Evolutionary conservation across 2,888 invertebrate species (phyloP).

Genomic region (Sussaba pulchella): DNA sequence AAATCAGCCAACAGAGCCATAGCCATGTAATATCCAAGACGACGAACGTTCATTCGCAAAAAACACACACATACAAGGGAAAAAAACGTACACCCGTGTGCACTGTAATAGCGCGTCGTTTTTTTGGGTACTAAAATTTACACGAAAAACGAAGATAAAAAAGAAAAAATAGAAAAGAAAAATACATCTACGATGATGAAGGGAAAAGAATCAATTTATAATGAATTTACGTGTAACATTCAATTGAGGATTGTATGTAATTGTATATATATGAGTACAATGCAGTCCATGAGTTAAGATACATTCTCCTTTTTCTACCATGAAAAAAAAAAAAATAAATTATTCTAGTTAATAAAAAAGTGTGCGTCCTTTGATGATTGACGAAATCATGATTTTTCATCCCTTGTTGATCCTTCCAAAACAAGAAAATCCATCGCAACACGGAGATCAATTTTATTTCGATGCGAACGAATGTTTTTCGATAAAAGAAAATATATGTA

Average conservation of each 20-base stretch:
- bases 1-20: constrained; percentile 50
- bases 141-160: constrained; percentile 24
- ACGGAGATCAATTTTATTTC: neutral
- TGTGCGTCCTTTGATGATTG: constrained; percentile 66
- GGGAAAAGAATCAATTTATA: constrained; percentile 79
- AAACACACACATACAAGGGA: constrained; percentile 9
- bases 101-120: constrained; percentile 52
- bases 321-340: constrained; percentile 84
- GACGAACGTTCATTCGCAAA: constrained; percentile 53
- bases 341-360: constrained; percentile 84
- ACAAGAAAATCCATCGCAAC: constrained; percentile 13
- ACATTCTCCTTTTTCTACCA: constrained; percentile 84
- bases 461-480: neutral
- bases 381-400: constrained; percentile 36
- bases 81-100: constrained; percentile 54
- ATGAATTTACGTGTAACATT: constrained; percentile 83
- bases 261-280: constrained; percentile 83
- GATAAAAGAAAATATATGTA: neutral
- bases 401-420: neutral
- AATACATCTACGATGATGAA: constrained; percentile 71
- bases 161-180: constrained; percentile 40
- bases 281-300: constrained; percentile 84
- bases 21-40: constrained; percentile 54
- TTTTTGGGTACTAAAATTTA: constrained; percentile 67
- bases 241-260: constrained; percentile 84